Evolutionary conservation across 2,113 vertebrate species (phyloP).

Genomic region (Sinocyclocheilus anshuiensis): DNA sequence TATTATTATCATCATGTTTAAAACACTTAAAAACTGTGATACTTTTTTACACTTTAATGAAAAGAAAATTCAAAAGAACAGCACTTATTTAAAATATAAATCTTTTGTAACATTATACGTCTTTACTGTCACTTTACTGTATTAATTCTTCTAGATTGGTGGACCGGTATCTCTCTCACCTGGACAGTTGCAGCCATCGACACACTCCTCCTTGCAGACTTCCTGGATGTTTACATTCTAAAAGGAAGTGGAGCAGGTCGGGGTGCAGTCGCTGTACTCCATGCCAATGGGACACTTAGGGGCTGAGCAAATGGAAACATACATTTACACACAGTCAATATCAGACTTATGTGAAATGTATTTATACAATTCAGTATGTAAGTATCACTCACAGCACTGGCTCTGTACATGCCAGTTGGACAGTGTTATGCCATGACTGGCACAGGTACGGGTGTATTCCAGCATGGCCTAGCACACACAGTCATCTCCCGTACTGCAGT

Average conservation of each 20-base stretch:
- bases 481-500: constrained; percentile 66
- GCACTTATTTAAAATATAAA: too few relatives aligned
- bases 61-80: too few relatives aligned
- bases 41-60: too few relatives aligned
- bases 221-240: constrained; percentile 89
- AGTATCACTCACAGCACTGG: constrained; percentile 81
- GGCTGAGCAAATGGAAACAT: constrained; percentile 57
- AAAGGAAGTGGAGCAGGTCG: constrained; percentile 88
- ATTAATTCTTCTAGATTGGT: neutral
- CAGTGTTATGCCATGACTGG: constrained; percentile 78
- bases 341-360: neutral
- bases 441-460: constrained; percentile 86
- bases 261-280: constrained; percentile 89
- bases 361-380: neutral
- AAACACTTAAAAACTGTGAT: too few relatives aligned
- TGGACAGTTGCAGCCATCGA: constrained; percentile 92
- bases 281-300: constrained; percentile 89
- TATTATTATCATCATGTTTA: too few relatives aligned
- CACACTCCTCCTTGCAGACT: constrained; percentile 85
- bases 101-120: too few relatives aligned
- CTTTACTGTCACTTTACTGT: too few relatives aligned
- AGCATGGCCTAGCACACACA: constrained; percentile 84
- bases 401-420: constrained; percentile 79
- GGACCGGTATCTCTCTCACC: constrained; percentile 72
- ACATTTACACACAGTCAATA: neutral